Evolutionary conservation across 2,113 vertebrate genomes (phyloP), one percentile per base, ranked within the genome.

Genomic region (Tympanuchus pallidicinctus): DNA sequence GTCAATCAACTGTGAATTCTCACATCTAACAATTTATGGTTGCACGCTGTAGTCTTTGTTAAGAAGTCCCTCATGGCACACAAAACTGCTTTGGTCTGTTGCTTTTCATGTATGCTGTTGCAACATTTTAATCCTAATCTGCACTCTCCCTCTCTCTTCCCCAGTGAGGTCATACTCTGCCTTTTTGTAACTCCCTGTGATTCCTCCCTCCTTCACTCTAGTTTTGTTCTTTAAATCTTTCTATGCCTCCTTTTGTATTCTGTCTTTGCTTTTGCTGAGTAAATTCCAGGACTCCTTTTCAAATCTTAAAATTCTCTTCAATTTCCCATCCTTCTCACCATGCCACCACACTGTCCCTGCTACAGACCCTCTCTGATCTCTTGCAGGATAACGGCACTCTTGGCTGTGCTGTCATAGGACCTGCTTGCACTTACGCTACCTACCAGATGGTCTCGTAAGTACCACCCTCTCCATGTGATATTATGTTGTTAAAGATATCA

Each of bases 361-460:
- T 56, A 63, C 57, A 86, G 45, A 92, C 59, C 18, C 13, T 60
- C 72, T 95, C 59, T 88, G 84, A 76, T 94, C 34, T 89, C 45
- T 87, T 94, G 66, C 97, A 99, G 99, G 57, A n/a, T 1, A 7
- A 14, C 1, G 42, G 45, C 4, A 24, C 27, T 0, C 89, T 98
- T 52, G 99, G 99, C 48, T 99, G 99, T 83, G 97, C 97, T 43
- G 97, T 99, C 96, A 96, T 99, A 84, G 99, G 99, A 8, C 99
- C 99, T 0, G 98, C 98, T 2, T 99, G 99, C 86, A 99, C 99
- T 11, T 99, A 98, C 3, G 98, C 99, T 52, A 99, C 99, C 34
- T 99, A 95, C 96, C 99, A 99, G 93, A 98, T 99, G 96, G 97
- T 99, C 72, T 98, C 99, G 99, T 99, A 97, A 99, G 99, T 99